Evolutionary conservation across 1,140 invertebrate genomes (phyloP), one percentile per base, ranked within the genome.

Genomic region (Hydropsyche tenuis): DNA sequence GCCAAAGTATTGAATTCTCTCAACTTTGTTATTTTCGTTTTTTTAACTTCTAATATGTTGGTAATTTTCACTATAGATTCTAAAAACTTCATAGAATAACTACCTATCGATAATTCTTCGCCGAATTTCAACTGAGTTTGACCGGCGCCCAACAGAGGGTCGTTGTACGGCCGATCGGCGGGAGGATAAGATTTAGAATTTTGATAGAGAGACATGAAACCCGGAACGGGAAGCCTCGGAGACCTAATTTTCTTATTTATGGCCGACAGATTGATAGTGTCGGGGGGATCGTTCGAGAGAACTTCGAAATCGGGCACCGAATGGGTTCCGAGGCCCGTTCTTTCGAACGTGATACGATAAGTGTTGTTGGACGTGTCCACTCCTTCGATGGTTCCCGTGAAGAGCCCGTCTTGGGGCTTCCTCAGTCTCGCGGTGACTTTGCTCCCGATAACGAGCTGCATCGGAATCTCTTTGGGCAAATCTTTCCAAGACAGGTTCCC

Each of bases 231-330:
- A 79, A 89, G 86, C 63, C 91, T 86, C 7, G 93, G 92, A 76
- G 94, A 88, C 78, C 93, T 93, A 53, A 87, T 86, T 81, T 93
- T 93, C 78, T 92, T 89, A 69, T 93, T 90, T 81, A 97, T 95
- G 70, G 91, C 94, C 42, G 92, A 90, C 27, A 97, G 85, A 62
- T 93, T 92, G 80, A 98, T 92, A 37, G 95, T 97, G 82, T 98
- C 96, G 42, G 94, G 91, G 46, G 91, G 89, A 78, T 97, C 96
- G 84, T 96, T 95, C 18, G 95, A 96, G 82, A 97, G 85, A 75
- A 99, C 96, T 90, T 98, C 96, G 86, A 92, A 97, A 86, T 99
- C 97, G 16, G 95, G 96, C 69, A 99, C 94, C 69, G 96, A 97
- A 82, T 97, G 95, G 11, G 96, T 98, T 4, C 97, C 97, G 27